These are phyloP conservation scores for Steinernema feltiae DNA, from an alignment of 1,140 invertebrate genomes.

Conservation along the genomic window DNA sequence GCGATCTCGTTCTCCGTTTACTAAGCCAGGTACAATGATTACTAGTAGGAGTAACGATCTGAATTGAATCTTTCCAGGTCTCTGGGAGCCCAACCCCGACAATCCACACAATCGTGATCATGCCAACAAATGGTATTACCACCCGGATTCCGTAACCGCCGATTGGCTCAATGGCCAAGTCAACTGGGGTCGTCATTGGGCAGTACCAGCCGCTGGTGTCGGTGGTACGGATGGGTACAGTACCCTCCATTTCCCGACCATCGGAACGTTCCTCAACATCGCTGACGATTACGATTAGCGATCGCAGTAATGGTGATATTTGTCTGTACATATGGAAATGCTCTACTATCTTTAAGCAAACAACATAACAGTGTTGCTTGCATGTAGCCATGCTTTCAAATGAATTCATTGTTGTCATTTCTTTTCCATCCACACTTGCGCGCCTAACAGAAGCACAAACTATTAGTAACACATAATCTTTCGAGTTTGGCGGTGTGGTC, in stretches of 20 bases:
- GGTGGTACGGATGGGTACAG: slow-evolving; percentile 43
- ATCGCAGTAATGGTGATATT: neutral
- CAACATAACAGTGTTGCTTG: no score
- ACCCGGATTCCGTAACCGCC: slow-evolving; percentile 19
- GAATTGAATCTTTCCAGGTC: neutral
- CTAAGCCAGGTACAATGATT: neutral
- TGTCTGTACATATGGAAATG: slow-evolving; percentile 8
- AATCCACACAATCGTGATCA: slow-evolving; percentile 34
- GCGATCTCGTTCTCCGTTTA: neutral
- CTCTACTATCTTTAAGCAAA: neutral
- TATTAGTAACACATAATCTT: no score
- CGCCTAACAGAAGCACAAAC: no score
- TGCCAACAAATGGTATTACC: slow-evolving; percentile 32
- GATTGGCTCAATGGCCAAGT: slow-evolving; percentile 37
- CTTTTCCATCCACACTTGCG: no score
- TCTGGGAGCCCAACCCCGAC: slow-evolving; percentile 27
- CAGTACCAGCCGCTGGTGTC: slow-evolving; percentile 45
- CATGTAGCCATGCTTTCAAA: no score
- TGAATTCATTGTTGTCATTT: no score
- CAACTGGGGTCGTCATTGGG: slow-evolving; percentile 43
- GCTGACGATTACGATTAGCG: slow-evolving; percentile 45
- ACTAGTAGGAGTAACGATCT: neutral
- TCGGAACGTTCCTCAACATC: slow-evolving; percentile 45
- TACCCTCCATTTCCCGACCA: slow-evolving; percentile 43
- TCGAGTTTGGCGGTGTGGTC: no score